Conservation (phyloP, 2,797 vertebrate genomes). For the Rhinichthys osculus region DNA sequence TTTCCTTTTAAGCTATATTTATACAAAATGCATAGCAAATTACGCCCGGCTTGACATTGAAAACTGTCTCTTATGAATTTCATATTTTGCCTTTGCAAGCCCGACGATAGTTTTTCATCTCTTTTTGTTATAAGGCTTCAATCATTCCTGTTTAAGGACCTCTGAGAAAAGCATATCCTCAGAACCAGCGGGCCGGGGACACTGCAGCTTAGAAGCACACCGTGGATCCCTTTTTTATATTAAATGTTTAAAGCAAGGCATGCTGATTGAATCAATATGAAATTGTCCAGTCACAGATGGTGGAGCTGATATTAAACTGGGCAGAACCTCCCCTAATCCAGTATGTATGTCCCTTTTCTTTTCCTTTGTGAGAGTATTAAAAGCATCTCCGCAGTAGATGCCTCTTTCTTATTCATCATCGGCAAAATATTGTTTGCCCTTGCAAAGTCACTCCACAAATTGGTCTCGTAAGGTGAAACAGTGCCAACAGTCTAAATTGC, state of each 20-base stretch:
- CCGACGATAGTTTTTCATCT: neutral
- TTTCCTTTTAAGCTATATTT: neutral
- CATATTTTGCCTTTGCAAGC: constrained; percentile 36
- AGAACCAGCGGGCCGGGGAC: constrained; percentile 28
- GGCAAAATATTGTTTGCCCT: constrained; percentile 57
- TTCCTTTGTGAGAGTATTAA: constrained; percentile 42
- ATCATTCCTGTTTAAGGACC: constrained; percentile 42
- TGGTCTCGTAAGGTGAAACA: constrained; percentile 53
- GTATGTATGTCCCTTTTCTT: constrained; percentile 48
- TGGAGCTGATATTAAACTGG: constrained; percentile 60
- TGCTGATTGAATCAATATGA: constrained; percentile 60
- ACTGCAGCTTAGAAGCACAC: constrained; percentile 49
- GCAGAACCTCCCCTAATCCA: constrained; percentile 57
- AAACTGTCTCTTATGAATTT: constrained; percentile 37
- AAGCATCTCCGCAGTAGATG: constrained; percentile 50
- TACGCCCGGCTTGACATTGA: constrained; percentile 43
- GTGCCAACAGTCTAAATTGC: constrained; percentile 54
- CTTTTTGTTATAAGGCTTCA: constrained; percentile 45
- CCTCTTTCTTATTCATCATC: constrained; percentile 50
- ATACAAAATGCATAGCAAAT: constrained; percentile 34
- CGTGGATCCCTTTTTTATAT: constrained; percentile 54
- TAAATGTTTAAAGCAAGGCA: constrained; percentile 56
- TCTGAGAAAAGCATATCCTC: constrained; percentile 49
- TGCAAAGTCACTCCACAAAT: constrained; percentile 49
- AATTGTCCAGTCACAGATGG: constrained; percentile 61